phyloP scores from a whole-genome alignment of 2,797 vertebrate species.

The Intellagama lesueurii region DNA sequence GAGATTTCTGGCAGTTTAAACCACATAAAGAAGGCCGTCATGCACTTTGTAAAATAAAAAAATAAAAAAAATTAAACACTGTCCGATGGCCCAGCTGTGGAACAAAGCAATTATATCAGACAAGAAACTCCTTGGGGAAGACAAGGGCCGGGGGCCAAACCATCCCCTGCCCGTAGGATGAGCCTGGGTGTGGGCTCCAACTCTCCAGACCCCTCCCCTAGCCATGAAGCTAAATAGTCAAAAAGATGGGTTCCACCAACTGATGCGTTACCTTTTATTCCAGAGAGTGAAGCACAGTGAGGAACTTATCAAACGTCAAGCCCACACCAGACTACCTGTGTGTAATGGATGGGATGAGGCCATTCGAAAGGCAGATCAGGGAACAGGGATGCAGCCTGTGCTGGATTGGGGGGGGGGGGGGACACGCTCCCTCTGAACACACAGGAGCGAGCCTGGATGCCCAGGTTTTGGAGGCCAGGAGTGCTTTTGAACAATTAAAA shows the following conservation, averaged over 20 bases:
- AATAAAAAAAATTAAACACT: background rate
- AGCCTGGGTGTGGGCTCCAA: background rate
- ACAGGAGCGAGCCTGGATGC: too few species aligned
- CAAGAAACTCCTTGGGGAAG: background rate
- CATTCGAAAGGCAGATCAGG: too few species aligned
- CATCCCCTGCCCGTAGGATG: background rate
- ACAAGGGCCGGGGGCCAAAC: background rate
- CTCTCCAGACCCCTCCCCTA: background rate
- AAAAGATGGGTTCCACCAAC: background rate
- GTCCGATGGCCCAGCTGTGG: constrained; percentile 30
- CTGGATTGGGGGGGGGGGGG: too few species aligned
- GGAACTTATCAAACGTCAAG: background rate
- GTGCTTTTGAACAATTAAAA: too few species aligned
- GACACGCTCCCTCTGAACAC: too few species aligned
- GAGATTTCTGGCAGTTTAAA: constrained; percentile 74
- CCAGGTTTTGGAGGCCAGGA: too few species aligned
- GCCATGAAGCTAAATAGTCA: background rate
- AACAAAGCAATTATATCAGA: constrained; percentile 25
- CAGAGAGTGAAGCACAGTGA: background rate
- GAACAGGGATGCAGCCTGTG: too few species aligned
- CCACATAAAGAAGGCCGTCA: constrained; percentile 61
- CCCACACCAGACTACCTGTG: background rate
- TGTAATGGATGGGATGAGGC: too few species aligned
- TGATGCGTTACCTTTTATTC: background rate
- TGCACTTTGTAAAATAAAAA: constrained; percentile 44